phyloP scores from a whole-genome alignment of 2,113 vertebrate genomes.

The Scalopus aquaticus region DNA sequence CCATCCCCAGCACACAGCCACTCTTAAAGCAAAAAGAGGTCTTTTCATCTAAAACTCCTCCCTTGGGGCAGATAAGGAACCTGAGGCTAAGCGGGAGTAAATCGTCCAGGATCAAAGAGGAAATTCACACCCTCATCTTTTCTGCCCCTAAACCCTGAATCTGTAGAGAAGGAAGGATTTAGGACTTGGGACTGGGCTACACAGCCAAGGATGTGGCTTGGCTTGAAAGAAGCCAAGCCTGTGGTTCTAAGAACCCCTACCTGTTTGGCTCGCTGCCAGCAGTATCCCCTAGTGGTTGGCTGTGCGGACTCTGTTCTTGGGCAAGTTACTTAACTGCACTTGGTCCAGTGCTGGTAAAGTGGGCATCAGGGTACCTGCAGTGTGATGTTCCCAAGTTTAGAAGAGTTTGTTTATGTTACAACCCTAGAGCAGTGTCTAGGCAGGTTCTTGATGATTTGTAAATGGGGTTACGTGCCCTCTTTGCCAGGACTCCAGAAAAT shows the following conservation, averaged over 20 bases:
- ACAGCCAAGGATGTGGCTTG: not conserved
- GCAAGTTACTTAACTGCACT: not conserved
- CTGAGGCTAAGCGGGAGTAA: not conserved
- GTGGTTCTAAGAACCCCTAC: not conserved
- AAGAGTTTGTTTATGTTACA: not conserved
- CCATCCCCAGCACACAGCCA: not conserved
- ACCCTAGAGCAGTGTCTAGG: not conserved
- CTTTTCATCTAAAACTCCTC: conserved; percentile 25
- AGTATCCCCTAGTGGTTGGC: not conserved
- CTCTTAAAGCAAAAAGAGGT: not conserved
- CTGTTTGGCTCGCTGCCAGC: not conserved
- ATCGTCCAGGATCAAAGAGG: not conserved
- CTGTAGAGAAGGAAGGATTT: not conserved
- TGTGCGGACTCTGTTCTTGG: not conserved
- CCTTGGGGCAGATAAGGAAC: conserved; percentile 43
- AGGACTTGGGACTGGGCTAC: not conserved
- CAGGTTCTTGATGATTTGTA: conserved; percentile 23
- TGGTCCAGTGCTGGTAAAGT: not conserved
- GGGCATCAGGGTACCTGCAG: not conserved
- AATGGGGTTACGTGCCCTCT: not conserved
- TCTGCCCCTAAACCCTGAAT: not conserved
- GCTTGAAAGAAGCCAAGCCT: not conserved
- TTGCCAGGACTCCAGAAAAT: conserved; percentile 20
- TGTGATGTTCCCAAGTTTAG: not conserved
- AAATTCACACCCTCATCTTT: conserved; percentile 22